Percentiles rank a stretch among this genome's conserved stretches.
Evolutionary conservation across 2,113 vertebrate genomes (phyloP).

Genomic region (Rissa tridactyla): DNA sequence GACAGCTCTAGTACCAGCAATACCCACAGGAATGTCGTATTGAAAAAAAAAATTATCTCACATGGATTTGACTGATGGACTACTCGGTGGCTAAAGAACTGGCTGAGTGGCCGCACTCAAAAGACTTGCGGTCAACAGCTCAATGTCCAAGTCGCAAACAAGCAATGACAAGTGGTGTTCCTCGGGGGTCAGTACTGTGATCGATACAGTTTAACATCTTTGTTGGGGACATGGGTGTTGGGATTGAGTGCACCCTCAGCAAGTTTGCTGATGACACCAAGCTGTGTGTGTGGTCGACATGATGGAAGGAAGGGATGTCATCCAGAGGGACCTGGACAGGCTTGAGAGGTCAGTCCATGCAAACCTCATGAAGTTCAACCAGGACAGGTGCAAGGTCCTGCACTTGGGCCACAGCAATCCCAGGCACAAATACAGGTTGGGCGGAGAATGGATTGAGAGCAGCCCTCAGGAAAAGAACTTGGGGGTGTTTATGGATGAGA

Average conservation of each 20-base stretch:
- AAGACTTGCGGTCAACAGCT: neutral
- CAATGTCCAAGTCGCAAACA: neutral
- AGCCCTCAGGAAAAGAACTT: neutral
- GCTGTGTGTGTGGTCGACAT: neutral
- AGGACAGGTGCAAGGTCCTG: neutral
- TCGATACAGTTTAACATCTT: neutral
- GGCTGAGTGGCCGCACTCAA: neutral
- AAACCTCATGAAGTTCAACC: neutral
- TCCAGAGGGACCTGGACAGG: neutral
- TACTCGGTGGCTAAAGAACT: neutral
- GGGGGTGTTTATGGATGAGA: neutral
- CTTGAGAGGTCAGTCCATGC: neutral
- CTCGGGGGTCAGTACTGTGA: neutral
- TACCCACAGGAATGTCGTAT: neutral
- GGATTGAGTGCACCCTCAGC: neutral
- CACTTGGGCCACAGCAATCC: neutral
- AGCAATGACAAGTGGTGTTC: neutral
- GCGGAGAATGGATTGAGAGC: neutral
- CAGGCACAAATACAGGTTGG: neutral
- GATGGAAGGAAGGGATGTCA: neutral
- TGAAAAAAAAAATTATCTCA: neutral
- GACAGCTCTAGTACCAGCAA: neutral
- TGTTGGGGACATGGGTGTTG: neutral
- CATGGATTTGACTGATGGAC: neutral
- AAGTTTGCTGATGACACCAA: neutral